phyloP scores from a whole-genome alignment of 2,797 vertebrate genomes.

The Mycteria americana region DNA sequence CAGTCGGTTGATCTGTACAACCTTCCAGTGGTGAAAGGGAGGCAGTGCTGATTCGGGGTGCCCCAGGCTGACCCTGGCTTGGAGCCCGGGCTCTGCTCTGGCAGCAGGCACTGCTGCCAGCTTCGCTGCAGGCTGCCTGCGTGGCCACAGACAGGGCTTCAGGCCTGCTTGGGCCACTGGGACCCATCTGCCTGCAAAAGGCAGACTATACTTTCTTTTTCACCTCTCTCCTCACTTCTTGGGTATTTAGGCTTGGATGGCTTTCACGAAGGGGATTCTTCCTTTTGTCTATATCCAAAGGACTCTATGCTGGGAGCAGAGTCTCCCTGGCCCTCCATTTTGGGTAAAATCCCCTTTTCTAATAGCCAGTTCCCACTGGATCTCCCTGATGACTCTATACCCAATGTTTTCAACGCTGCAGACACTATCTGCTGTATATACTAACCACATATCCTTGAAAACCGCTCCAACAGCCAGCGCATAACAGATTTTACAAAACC shows the following conservation, averaged over 20 bases:
- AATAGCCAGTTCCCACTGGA: not conserved
- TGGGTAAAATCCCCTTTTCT: not conserved
- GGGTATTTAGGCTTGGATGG: not conserved
- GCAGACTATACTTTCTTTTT: not conserved
- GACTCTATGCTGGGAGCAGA: not conserved
- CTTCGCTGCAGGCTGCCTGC: not conserved
- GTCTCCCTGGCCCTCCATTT: not conserved
- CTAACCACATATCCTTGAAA: not conserved
- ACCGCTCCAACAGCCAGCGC: not conserved
- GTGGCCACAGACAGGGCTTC: not conserved
- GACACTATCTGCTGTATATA: not conserved
- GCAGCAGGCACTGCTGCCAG: not conserved
- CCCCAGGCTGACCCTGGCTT: not conserved
- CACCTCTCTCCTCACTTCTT: not conserved
- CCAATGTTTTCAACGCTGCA: not conserved
- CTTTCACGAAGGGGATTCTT: not conserved
- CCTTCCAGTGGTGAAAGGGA: not conserved
- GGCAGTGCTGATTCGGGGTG: not conserved
- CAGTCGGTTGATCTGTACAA: not conserved
- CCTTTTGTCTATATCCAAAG: not conserved
- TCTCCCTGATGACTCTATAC: not conserved
- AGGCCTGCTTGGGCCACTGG: not conserved
- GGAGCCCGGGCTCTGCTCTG: not conserved
- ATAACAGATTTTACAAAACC: not conserved
- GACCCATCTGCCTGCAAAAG: not conserved